Evolutionary conservation across 2,888 invertebrate species (phyloP).

Genomic region (Temnothorax ravouxi): DNA sequence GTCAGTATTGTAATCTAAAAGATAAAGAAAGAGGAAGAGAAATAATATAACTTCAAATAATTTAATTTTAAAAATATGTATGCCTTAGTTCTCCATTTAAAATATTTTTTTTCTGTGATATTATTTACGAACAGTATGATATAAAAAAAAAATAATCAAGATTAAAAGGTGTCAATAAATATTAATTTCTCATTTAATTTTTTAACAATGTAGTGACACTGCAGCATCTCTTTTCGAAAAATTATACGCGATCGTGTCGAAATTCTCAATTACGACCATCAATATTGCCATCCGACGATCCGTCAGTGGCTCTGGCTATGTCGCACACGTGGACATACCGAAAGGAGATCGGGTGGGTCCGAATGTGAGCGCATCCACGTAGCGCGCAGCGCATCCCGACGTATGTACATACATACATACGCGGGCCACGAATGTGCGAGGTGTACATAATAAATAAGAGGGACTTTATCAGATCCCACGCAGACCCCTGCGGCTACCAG

Average conservation of each 20-base stretch:
- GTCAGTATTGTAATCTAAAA: neutral
- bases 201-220: neutral
- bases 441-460: slow-evolving; percentile 82
- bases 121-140: neutral
- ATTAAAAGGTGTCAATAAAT: neutral
- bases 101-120: neutral
- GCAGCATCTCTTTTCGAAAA: neutral
- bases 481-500: slow-evolving; percentile 81
- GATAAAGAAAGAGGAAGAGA: neutral
- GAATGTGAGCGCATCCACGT: slow-evolving; percentile 54
- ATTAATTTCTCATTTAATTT: neutral
- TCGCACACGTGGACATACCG: slow-evolving; percentile 47
- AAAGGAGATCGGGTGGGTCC: slow-evolving; percentile 29
- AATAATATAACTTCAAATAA: slow-evolving; percentile 18
- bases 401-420: no score
- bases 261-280: neutral
- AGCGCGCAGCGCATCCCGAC: slow-evolving; percentile 47
- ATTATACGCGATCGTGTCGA: neutral
- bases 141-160: neutral
- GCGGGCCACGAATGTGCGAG: slow-evolving; percentile 68
- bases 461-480: slow-evolving; percentile 84
- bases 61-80: neutral
- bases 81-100: neutral
- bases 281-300: slow-evolving; percentile 15
- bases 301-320: slow-evolving; percentile 54